These are phyloP conservation scores for Cyclura pinguis DNA, from an alignment of 2,797 vertebrate species.

Conservation along the genomic window DNA sequence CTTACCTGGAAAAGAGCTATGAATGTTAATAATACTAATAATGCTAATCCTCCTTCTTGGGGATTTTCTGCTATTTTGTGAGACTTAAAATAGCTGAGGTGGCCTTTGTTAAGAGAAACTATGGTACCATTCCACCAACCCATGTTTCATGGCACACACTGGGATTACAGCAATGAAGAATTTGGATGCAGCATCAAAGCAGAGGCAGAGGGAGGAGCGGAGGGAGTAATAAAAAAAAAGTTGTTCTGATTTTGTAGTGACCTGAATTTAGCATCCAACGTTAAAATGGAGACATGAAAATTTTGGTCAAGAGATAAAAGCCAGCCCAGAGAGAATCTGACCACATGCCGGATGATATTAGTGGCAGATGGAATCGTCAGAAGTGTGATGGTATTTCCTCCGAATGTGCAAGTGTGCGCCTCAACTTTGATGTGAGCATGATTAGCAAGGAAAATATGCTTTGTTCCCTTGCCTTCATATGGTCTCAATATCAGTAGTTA, in stretches of 20 bases:
- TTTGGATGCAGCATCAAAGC: conserved; percentile 65
- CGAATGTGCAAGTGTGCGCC: conserved; percentile 85
- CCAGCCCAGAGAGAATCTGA: conserved; percentile 74
- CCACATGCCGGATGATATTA: conserved; percentile 82
- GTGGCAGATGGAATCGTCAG: conserved; percentile 87
- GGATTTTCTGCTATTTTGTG: not conserved
- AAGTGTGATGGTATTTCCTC: conserved; percentile 92
- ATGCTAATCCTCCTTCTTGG: not conserved
- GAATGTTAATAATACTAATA: not conserved
- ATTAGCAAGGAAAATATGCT: conserved; percentile 89
- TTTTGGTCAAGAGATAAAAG: conserved; percentile 82
- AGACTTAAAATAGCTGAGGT: not conserved
- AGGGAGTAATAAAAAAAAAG: conserved; percentile 67
- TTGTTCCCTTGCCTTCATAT: conserved; percentile 89
- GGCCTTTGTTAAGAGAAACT: not conserved
- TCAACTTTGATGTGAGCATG: conserved; percentile 90
- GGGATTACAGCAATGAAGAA: conserved; percentile 58
- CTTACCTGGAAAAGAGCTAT: not conserved
- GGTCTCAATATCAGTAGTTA: conserved; percentile 85
- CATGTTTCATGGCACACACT: conserved; percentile 17
- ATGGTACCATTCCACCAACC: not conserved
- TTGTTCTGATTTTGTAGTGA: conserved; percentile 71
- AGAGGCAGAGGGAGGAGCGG: not conserved
- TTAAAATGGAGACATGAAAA: conserved; percentile 78
- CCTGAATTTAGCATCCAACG: conserved; percentile 78